Evolutionary conservation across 1,140 invertebrate species (phyloP).

Genomic region (Eubasilissa regina): DNA sequence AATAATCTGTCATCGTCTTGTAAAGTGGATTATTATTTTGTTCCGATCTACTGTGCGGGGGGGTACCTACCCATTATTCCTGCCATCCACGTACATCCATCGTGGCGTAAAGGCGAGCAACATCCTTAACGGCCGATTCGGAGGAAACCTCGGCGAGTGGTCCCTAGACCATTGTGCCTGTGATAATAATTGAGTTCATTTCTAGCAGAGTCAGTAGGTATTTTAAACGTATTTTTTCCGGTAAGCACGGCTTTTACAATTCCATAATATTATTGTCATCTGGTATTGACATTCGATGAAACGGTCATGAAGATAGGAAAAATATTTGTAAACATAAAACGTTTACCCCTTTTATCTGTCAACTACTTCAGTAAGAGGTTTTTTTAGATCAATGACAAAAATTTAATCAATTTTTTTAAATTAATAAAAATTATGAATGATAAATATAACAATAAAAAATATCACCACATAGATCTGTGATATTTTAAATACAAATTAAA

Average conservation of each 20-base stretch:
- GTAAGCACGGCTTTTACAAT: background rate
- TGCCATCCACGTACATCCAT: constrained; percentile 16
- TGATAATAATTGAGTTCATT: constrained; percentile 25
- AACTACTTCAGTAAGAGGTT: background rate
- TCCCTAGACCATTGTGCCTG: constrained; percentile 1
- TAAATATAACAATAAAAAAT: too few relatives aligned
- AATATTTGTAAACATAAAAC: constrained; percentile 11
- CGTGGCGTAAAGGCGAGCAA: background rate
- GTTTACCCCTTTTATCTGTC: constrained; percentile 8
- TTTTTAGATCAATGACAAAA: too few relatives aligned
- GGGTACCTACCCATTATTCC: background rate
- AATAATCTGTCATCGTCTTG: too few relatives aligned
- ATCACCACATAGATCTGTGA: too few relatives aligned
- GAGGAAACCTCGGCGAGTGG: constrained; percentile 1
- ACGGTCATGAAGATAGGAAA: background rate
- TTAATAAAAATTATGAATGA: too few relatives aligned
- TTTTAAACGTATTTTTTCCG: constrained; percentile 9
- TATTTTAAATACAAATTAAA: too few relatives aligned
- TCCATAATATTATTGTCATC: background rate
- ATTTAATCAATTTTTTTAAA: too few relatives aligned
- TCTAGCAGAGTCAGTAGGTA: background rate
- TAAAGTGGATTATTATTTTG: too few relatives aligned
- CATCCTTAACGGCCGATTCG: background rate
- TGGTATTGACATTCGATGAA: background rate
- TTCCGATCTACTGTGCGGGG: too few relatives aligned